Evolutionary conservation across 2,888 invertebrate genomes (phyloP), one percentile per base, ranked within the genome.

Genomic region (Meteorus cinctellus): DNA sequence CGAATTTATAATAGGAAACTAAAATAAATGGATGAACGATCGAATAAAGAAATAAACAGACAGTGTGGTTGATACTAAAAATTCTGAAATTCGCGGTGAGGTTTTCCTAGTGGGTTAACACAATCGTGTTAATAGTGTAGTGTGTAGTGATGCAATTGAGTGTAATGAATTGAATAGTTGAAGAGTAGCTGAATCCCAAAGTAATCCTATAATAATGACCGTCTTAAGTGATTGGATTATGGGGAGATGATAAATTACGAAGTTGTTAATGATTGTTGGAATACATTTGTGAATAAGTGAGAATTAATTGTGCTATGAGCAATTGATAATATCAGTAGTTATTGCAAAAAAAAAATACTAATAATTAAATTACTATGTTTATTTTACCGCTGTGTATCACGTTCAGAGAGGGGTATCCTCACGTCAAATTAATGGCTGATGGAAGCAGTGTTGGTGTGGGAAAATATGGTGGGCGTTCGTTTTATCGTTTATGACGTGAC

Each of bases 401-500:
- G 1, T 14, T 27, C 5, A 41, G 19, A 16, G 59, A 34, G 34
- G 24, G 24, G 36, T 55, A 19, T 55, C 19, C 19, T 55, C 19
- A 55, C 55, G 19, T 55, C n/a, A 19, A 55, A 55, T 55, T 55
- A 55, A 55, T 55, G 55, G 19, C 24, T 19, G 24, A 48, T 48
- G n/a, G 29, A 10, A 70, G 36, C 34, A n/a, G 41, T 45, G 45
- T 27, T 19, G 27, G 67, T 67, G 16, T 14, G 67, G 10, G 59
- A 12, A n/a, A 65, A 34, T n/a, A 19, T 16, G 8, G 63, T 31
- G 6, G 16, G 29, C 4, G 34, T 63, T 10, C 29, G 36, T 70
- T 70, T 70, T 59, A 59, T 68, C 68, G 45, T 45, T 51, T 51
- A 69, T 48, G 29, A 24, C 55, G 16, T 48, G 31, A 63, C 63